Evolutionary conservation across 23 tunicate genomes (phyloP).

Genomic region (Diplosoma virens): DNA sequence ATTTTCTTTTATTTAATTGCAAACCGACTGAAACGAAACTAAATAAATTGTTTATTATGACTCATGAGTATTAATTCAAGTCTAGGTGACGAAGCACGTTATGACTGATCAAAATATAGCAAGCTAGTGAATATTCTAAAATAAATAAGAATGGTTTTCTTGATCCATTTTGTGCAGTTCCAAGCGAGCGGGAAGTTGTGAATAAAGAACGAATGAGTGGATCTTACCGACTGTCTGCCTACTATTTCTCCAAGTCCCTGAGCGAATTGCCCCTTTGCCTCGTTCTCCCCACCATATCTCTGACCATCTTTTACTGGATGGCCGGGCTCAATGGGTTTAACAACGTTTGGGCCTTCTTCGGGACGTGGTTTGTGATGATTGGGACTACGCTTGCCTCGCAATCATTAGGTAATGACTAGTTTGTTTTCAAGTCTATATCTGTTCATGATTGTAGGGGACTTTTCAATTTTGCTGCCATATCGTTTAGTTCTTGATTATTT

Average conservation of each 20-base stretch:
- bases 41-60: too few species aligned
- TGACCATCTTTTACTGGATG: constrained; percentile 67
- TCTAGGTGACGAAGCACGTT: too few species aligned
- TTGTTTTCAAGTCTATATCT: too few species aligned
- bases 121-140: too few species aligned
- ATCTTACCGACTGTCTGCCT: constrained; percentile 79
- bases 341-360: constrained; percentile 68
- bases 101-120: too few species aligned
- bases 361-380: constrained; percentile 64
- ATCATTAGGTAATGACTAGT: constrained; percentile 56
- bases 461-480: too few species aligned
- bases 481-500: too few species aligned
- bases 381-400: constrained; percentile 58
- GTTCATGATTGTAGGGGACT: too few species aligned
- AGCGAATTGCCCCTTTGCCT: constrained; percentile 73
- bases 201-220: constrained; percentile 88
- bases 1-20: too few species aligned
- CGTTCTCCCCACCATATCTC: constrained; percentile 66
- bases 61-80: too few species aligned
- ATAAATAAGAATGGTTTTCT: too few species aligned
- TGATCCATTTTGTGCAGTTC: constrained; percentile 46
- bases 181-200: constrained; percentile 82
- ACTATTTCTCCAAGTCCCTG: constrained; percentile 55
- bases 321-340: constrained; percentile 86
- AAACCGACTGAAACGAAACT: too few species aligned